Base-by-base conservation (phyloP, 2,113 vertebrate genomes). In the Danionella cerebrum region DNA sequence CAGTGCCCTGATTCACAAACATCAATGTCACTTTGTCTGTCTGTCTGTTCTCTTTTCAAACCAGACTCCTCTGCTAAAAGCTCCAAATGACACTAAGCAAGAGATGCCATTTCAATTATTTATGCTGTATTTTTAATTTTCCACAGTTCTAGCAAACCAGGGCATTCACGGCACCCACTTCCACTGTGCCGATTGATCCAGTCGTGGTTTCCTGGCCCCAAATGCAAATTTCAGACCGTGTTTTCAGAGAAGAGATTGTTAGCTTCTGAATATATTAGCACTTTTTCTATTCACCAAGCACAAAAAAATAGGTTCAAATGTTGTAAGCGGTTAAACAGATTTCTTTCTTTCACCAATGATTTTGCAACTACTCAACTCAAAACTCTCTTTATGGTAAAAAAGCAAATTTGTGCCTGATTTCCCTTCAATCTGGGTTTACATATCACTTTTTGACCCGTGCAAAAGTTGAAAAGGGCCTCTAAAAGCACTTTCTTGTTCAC, bases 221-320 rank as follows among this genome's bases (percentile, higher is more conserved):
- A 29, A 76, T 76, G 69, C 60, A 74, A 74, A 79, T 58, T 54
- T 31, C 31, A 60, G 52, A 78, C 76, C 72, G 76, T 76, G 58
- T 75, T 77, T 74, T 51, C 45, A 12, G 52, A 52, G 44, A 54
- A 18, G 38, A 42, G 5, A 33, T 25, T 47, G 36, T 38, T 44
- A 60, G 25, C 57, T 60, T 12, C 24, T 42, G 44, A 42, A 64
- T 64, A 64, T 42, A 64, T 64, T 48, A 29, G 19, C 11, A 52
- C 14, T 25, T 14, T 12, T 31, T 11, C 24, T 50, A 51, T 48
- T 33, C 36, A 52, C 19, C 6, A 62, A 52, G 9, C 21, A 8
- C 47, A 38, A 27, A 62, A 69, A 58, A 52, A 51, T 33, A 69
- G 35, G 57, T 52, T 62, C 16, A 63, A 63, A 70, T 25, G 7